phyloP scores from a whole-genome alignment of 2,113 vertebrate genomes.

The Anser cygnoides region DNA sequence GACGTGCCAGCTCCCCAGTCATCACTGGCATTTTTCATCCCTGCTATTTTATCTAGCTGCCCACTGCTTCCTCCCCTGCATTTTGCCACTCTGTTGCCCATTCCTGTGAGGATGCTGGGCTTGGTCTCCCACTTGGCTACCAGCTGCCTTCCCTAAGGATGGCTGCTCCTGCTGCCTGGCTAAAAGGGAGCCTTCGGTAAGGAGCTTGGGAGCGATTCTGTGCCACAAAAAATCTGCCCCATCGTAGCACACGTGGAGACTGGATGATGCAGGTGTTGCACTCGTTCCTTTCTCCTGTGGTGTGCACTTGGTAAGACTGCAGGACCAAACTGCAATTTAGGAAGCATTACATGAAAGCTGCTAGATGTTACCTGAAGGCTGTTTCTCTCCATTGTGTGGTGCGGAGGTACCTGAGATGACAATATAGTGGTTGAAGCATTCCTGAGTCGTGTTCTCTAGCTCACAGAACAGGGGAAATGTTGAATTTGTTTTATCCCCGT shows the following conservation, averaged over 20 bases:
- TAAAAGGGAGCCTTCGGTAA: background rate
- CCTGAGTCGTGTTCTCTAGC: background rate
- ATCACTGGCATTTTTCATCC: constrained; percentile 19
- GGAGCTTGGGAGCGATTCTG: background rate
- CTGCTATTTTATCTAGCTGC: constrained; percentile 34
- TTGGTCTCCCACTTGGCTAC: constrained; percentile 10
- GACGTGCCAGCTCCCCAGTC: constrained; percentile 16
- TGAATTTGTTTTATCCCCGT: background rate
- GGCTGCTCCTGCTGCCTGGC: background rate
- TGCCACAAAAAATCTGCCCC: background rate
- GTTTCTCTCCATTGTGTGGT: background rate
- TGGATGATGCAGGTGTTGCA: background rate
- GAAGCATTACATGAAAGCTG: fast-evolving
- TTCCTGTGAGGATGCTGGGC: background rate
- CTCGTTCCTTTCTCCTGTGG: background rate
- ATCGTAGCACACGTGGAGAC: background rate
- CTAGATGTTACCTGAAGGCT: fast-evolving
- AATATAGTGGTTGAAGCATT: background rate
- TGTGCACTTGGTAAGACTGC: background rate
- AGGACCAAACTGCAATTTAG: background rate
- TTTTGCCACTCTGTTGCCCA: background rate
- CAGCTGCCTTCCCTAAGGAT: constrained; percentile 2
- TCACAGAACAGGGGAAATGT: background rate
- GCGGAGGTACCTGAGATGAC: background rate
- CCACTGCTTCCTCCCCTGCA: constrained; percentile 36